Evolutionary conservation across 1,140 invertebrate genomes (phyloP), one percentile per base, ranked within the genome.

Genomic region (Oryzaephilus surinamensis): DNA sequence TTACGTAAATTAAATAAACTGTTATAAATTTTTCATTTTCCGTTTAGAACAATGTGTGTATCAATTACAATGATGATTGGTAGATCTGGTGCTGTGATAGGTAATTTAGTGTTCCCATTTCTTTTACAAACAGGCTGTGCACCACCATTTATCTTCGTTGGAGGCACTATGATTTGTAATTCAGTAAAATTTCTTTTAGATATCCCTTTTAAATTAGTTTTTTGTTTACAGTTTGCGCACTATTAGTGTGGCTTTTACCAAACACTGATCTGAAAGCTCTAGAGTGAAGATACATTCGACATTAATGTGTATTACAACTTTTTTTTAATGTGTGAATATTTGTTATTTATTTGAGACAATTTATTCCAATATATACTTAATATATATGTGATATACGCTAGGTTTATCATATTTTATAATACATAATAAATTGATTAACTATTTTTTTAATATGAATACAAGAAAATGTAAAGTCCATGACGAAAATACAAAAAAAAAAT

Each of bases 91-190:
- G 46, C 57, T 3, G 46, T 56, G 46, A 4, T 41, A 4, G 57
- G 57, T 12, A 59, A 54, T 45, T 30, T 57, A n/a, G 30, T 57
- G 27, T 56, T 59, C 38, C 55, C 57, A 2, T 33, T 37, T 17
- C 34, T 59, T 11, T 11, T 59, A 17, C 18, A 48, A 37, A 29
- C 45, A 11, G 57, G 55, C 11, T 59, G 57, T 44, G 45, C 45
- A 14, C 42, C 49, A n/a, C 55, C 55, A 15, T 57, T 59, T 32
- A 48, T 59, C 19, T 35, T 41, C 7, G 40, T 57, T 4, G 50
- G 51, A 19, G 36, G 27, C 15, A 28, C 27, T 10, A 38, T 38
- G 29, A 30, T 38, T 12, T 17, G 29, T 28, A 32, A 40, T n/a
- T 6, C 20, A 21, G 6, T 21, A 21, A 1, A 21, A 21, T 2